Conservation (phyloP, 2,797 vertebrate species). For the Danio jaintianensis region DNA sequence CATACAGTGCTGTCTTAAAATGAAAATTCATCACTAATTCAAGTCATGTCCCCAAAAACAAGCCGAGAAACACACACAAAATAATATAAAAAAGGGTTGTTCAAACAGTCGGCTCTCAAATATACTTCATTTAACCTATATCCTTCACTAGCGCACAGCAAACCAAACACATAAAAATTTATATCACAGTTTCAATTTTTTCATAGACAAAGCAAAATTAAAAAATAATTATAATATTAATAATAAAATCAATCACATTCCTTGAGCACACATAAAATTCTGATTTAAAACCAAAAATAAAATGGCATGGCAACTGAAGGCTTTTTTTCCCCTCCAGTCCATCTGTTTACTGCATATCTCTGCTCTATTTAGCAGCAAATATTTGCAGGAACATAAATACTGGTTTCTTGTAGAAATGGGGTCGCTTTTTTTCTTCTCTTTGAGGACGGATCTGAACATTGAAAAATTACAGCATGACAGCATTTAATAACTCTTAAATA, state of each 20-base stretch:
- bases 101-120: slow-evolving; percentile 78
- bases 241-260: slow-evolving; percentile 31
- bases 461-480: slow-evolving; percentile 26
- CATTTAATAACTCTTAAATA: slow-evolving; percentile 34
- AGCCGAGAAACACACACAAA: slow-evolving; percentile 72
- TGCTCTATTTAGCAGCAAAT: slow-evolving; percentile 76
- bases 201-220: slow-evolving; percentile 72
- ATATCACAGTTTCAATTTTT: slow-evolving; percentile 84
- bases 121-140: slow-evolving; percentile 81
- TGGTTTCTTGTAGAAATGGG: slow-evolving; percentile 58
- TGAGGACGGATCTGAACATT: slow-evolving; percentile 21
- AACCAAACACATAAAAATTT: slow-evolving; percentile 69
- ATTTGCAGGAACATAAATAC: slow-evolving; percentile 58
- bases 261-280: slow-evolving; percentile 26
- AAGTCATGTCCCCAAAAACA: slow-evolving; percentile 57
- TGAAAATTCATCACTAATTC: slow-evolving; percentile 60
- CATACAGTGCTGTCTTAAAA: slow-evolving; percentile 76
- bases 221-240: slow-evolving; percentile 43
- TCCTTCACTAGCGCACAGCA: slow-evolving; percentile 65
- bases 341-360: slow-evolving; percentile 62
- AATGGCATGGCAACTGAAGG: slow-evolving; percentile 60
- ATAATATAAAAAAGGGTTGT: slow-evolving; percentile 62
- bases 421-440: slow-evolving; percentile 14
- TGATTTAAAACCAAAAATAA: slow-evolving; percentile 32
- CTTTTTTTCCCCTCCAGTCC: slow-evolving; percentile 52